A percentile compares a stretch with the other conserved stretches of the same genome.
These are phyloP conservation scores for Podargus strigoides DNA, from an alignment of 2,797 vertebrate species.

Conservation along the genomic window DNA sequence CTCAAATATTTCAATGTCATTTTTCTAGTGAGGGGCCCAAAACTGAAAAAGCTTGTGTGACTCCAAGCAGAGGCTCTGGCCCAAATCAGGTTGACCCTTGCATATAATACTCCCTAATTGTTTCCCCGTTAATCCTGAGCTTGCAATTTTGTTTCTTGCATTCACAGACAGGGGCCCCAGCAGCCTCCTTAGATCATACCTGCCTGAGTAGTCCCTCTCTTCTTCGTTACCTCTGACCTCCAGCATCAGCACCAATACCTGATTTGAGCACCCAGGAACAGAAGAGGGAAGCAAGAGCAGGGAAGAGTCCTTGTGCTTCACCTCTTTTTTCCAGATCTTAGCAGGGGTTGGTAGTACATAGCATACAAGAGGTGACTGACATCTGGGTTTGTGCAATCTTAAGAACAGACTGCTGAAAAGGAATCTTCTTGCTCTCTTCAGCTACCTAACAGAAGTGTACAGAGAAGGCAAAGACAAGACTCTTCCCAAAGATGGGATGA, in stretches of 20 bases:
- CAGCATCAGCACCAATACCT: not conserved
- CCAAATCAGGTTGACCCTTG: not conserved
- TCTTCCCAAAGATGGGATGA: not conserved
- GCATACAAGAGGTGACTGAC: not conserved
- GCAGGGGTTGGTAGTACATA: not conserved
- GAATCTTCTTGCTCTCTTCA: not conserved
- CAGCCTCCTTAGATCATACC: not conserved
- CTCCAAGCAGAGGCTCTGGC: not conserved
- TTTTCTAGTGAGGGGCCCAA: too few relatives aligned
- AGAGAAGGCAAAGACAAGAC: not conserved
- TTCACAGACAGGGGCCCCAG: not conserved
- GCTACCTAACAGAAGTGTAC: not conserved
- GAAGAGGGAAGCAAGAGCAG: not conserved
- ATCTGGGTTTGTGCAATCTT: not conserved
- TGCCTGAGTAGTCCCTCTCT: not conserved
- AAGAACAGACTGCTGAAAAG: not conserved
- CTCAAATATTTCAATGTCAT: too few relatives aligned
- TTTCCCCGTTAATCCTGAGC: not conserved
- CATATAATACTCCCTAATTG: not conserved
- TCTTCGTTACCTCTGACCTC: not conserved
- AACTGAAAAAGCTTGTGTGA: not conserved
- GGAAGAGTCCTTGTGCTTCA: not conserved
- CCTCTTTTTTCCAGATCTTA: not conserved
- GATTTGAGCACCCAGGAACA: not conserved
- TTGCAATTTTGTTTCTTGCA: not conserved